A percentile compares a stretch with the other conserved stretches of the same genome.
Conservation (phyloP, 1,140 invertebrate genomes). For the Drosophila littoralis region DNA sequence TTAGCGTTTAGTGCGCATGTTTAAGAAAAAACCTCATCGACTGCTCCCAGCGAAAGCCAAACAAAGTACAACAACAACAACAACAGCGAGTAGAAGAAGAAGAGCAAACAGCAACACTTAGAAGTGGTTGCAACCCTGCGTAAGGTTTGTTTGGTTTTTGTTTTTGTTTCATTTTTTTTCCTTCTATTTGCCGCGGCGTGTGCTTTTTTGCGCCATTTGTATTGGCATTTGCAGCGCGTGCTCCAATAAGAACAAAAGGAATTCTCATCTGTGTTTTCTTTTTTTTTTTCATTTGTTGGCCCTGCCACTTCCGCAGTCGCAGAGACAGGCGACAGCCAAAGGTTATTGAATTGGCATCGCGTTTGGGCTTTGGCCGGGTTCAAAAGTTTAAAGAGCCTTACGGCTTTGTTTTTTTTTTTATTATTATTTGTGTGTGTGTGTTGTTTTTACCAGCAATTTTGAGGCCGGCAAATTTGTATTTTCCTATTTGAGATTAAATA, state of each 20-base stretch:
- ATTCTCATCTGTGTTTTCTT: conserved; percentile 42
- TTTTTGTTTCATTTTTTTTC: no score
- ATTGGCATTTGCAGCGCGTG: conserved; percentile 78
- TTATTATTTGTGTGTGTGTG: not conserved
- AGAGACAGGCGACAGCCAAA: conserved; percentile 36
- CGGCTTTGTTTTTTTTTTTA: conserved; percentile 8
- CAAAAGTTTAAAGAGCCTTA: conserved; percentile 50
- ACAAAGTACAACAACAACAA: conserved; percentile 33
- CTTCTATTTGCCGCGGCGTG: conserved; percentile 33
- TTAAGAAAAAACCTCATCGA: conserved; percentile 65
- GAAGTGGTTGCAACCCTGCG: conserved; percentile 79
- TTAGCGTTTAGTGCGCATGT: conserved; percentile 81
- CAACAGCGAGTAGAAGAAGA: conserved; percentile 21
- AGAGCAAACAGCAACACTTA: conserved; percentile 74
- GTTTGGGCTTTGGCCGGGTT: conserved; percentile 27
- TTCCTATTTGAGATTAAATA: conserved; percentile 50
- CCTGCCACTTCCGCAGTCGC: conserved; percentile 39
- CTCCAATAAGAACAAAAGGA: conserved; percentile 81
- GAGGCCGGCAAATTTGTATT: conserved; percentile 48
- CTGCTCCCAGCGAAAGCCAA: conserved; percentile 29
- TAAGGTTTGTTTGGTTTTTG: conserved; percentile 43
- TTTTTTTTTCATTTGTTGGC: conserved; percentile 8
- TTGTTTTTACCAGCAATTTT: conserved; percentile 31
- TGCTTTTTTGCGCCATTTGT: conserved; percentile 80
- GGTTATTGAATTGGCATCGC: conserved; percentile 60